These are phyloP conservation scores for Eucera pruinosa DNA, from an alignment of 2,888 invertebrate genomes.

Conservation along the genomic window DNA sequence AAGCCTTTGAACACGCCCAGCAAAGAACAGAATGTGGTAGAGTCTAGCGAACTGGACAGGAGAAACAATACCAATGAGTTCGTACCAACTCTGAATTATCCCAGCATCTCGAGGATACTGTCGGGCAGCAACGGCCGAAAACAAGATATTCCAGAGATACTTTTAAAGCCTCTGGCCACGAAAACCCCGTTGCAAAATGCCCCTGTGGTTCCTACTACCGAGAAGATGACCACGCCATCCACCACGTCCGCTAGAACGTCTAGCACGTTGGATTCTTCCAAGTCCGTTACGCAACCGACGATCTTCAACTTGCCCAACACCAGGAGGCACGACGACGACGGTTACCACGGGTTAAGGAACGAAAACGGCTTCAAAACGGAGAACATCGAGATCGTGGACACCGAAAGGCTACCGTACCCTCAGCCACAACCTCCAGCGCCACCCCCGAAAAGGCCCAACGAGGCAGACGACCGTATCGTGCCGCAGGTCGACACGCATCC, in stretches of 20 bases:
- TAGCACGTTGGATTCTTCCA: slow-evolving; percentile 56
- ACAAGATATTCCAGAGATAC: slow-evolving; percentile 92
- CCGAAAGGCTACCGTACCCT: slow-evolving; percentile 80
- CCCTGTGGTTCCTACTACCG: slow-evolving; percentile 84
- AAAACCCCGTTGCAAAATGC: slow-evolving; percentile 81
- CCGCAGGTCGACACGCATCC: slow-evolving; percentile 84
- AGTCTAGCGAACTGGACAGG: slow-evolving; percentile 69
- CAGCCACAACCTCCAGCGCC: slow-evolving; percentile 81
- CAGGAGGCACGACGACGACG: slow-evolving; percentile 75
- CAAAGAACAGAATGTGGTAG: slow-evolving; percentile 71
- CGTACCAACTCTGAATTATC: slow-evolving; percentile 90
- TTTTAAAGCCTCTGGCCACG: slow-evolving; percentile 85
- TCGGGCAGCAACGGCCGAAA: slow-evolving; percentile 94
- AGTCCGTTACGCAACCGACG: slow-evolving; percentile 78
- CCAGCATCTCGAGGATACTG: slow-evolving; percentile 93
- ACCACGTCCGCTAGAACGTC: slow-evolving; percentile 58
- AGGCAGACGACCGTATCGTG: slow-evolving; percentile 73
- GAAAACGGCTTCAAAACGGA: slow-evolving; percentile 75
- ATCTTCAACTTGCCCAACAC: slow-evolving; percentile 81
- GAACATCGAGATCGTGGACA: slow-evolving; percentile 80
- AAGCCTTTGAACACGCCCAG: slow-evolving; percentile 75
- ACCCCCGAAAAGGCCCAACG: slow-evolving; percentile 76
- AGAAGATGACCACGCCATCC: slow-evolving; percentile 72
- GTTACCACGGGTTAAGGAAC: slow-evolving; percentile 69
- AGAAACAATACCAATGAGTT: slow-evolving; percentile 85